These are phyloP conservation scores for Drosophila miranda DNA, from an alignment of 1,140 invertebrate species.

Conservation along the genomic window DNA sequence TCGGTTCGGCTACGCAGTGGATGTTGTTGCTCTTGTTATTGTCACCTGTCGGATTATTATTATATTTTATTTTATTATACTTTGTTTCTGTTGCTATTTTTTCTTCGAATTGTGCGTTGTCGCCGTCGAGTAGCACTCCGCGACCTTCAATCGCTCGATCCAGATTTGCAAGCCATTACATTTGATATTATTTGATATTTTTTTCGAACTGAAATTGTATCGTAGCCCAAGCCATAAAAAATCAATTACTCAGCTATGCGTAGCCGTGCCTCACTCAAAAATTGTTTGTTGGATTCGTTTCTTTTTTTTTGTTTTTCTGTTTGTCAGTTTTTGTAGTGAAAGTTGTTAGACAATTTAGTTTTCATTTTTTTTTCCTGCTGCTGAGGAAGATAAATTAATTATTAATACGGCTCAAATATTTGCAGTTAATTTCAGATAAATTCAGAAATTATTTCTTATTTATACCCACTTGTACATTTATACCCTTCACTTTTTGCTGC, in stretches of 20 bases:
- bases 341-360: constrained; percentile 47
- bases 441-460: background rate
- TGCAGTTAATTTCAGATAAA: constrained; percentile 29
- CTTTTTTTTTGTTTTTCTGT: constrained; percentile 9
- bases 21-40: constrained; percentile 66
- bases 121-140: constrained; percentile 44
- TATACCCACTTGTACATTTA: constrained; percentile 9
- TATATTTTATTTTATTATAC: constrained; percentile 33
- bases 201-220: constrained; percentile 58
- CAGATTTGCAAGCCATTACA: constrained; percentile 73
- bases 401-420: constrained; percentile 51
- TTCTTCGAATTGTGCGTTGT: constrained; percentile 69
- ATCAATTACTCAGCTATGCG: constrained; percentile 68
- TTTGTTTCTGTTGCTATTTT: constrained; percentile 10
- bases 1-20: constrained; percentile 3
- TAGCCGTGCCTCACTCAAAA: constrained; percentile 38
- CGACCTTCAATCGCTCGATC: constrained; percentile 61
- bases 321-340: constrained; percentile 42
- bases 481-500: constrained; percentile 60
- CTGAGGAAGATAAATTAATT: constrained; percentile 55
- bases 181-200: constrained; percentile 40
- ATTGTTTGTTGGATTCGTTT: constrained; percentile 25
- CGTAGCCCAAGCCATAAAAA: constrained; percentile 64
- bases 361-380: constrained; percentile 14
- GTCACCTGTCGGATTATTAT: constrained; percentile 76